These are phyloP conservation scores for Platichthys flesus DNA, from an alignment of 2,113 vertebrate species.

Conservation along the genomic window DNA sequence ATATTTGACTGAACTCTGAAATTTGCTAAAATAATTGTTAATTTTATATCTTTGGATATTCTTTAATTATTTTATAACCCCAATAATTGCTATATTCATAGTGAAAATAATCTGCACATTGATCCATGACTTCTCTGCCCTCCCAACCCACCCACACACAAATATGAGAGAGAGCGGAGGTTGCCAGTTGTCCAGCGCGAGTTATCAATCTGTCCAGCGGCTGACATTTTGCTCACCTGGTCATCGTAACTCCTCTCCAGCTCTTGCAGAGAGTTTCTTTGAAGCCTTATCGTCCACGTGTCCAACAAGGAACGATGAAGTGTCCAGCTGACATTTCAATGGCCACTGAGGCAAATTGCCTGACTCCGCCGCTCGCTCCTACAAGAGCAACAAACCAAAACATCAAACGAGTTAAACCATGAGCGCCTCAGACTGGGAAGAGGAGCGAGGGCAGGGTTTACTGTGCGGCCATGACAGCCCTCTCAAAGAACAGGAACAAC, in stretches of 20 bases:
- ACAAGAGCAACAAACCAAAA: constrained; percentile 25
- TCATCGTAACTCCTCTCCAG: constrained; percentile 25
- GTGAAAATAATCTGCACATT: background rate
- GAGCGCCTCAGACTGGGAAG: constrained; percentile 18
- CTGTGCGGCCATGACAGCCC: constrained; percentile 12
- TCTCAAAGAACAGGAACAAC: constrained; percentile 14
- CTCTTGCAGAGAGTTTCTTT: constrained; percentile 33
- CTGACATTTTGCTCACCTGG: constrained; percentile 35
- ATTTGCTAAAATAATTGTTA: background rate
- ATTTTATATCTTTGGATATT: background rate
- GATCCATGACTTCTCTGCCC: too few relatives aligned
- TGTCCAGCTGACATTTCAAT: constrained; percentile 61
- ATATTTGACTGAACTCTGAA: background rate
- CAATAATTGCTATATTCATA: background rate
- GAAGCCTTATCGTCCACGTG: constrained; percentile 38
- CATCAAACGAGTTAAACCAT: constrained; percentile 53
- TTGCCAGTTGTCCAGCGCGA: background rate
- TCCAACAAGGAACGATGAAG: constrained; percentile 53
- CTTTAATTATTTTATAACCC: background rate
- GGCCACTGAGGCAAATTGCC: constrained; percentile 34
- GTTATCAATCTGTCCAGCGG: constrained; percentile 16
- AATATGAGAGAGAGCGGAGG: background rate
- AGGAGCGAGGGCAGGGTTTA: constrained; percentile 21
- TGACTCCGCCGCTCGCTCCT: constrained; percentile 12
- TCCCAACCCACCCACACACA: background rate